phyloP scores from a whole-genome alignment of 2,797 vertebrate species.

The Caiman crocodilus region DNA sequence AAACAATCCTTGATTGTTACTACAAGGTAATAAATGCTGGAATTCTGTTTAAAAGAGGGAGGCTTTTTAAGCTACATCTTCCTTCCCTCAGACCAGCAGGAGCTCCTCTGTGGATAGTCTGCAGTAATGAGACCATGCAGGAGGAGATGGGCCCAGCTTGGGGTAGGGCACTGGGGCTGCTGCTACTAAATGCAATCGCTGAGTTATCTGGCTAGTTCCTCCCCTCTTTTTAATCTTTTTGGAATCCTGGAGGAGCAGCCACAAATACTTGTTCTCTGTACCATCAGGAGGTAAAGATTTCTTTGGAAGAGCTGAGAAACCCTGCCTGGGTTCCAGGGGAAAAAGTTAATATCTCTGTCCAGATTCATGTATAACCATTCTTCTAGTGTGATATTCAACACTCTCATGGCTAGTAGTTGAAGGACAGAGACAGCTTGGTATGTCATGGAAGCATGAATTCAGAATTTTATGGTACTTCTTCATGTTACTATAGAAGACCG shows the following conservation, averaged over 20 bases:
- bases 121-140: background rate
- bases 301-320: constrained; percentile 7
- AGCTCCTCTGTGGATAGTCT: background rate
- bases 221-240: background rate
- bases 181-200: no score
- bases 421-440: background rate
- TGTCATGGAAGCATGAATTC: background rate
- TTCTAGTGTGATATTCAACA: background rate
- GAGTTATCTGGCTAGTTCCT: background rate
- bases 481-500: no score
- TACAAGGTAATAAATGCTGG: background rate
- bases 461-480: background rate
- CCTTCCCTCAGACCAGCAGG: background rate
- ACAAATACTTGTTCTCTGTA: background rate
- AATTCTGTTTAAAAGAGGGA: background rate
- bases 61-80: background rate
- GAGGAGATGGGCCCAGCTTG: background rate
- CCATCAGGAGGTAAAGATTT: background rate
- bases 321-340: background rate
- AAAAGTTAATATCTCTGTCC: constrained; percentile 10
- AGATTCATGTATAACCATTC: background rate
- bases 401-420: background rate
- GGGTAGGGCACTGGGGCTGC: background rate
- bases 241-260: background rate
- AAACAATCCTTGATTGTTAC: background rate